Evolutionary conservation across 2,797 vertebrate species (phyloP).

Genomic region (Geotrypetes seraphini): DNA sequence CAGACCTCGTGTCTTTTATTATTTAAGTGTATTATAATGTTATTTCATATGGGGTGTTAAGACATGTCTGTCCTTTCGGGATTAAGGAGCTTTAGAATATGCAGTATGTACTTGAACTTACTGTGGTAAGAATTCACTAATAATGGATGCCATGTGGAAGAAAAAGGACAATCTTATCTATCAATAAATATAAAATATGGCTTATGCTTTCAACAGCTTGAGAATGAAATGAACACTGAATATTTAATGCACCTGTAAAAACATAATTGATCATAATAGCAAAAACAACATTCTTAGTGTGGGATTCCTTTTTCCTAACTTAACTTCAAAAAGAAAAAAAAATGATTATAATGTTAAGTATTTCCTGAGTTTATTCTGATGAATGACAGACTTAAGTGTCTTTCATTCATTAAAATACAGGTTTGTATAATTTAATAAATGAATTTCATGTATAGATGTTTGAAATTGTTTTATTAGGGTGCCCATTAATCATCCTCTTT

Average conservation of each 20-base stretch:
- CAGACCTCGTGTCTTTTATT: background rate
- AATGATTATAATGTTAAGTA: slow-evolving; percentile 78
- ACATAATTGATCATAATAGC: slow-evolving; percentile 78
- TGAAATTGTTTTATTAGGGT: slow-evolving; percentile 57
- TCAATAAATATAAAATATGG: slow-evolving; percentile 56
- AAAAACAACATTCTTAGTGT: slow-evolving; percentile 60
- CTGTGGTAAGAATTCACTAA: slow-evolving; percentile 48
- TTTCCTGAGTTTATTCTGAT: slow-evolving; percentile 82
- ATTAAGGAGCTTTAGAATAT: slow-evolving; percentile 54
- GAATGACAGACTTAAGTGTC: slow-evolving; percentile 74
- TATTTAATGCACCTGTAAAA: slow-evolving; percentile 81
- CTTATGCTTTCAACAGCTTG: slow-evolving; percentile 68
- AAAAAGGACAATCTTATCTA: slow-evolving; percentile 46
- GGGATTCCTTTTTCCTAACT: slow-evolving; percentile 70
- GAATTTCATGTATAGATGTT: slow-evolving; percentile 76
- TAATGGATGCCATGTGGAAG: slow-evolving; percentile 64
- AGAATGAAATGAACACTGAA: slow-evolving; percentile 64
- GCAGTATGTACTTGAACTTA: slow-evolving; percentile 35
- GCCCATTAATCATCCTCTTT: slow-evolving; percentile 72
- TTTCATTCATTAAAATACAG: slow-evolving; percentile 76
- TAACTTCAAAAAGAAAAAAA: slow-evolving; percentile 62
- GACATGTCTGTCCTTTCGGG: slow-evolving; percentile 57
- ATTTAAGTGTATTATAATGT: slow-evolving; percentile 24
- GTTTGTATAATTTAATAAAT: slow-evolving; percentile 81
- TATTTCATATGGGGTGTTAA: slow-evolving; percentile 38